Base-by-base conservation (phyloP, 2,888 invertebrate genomes). In the Coleophora deauratella region DNA sequence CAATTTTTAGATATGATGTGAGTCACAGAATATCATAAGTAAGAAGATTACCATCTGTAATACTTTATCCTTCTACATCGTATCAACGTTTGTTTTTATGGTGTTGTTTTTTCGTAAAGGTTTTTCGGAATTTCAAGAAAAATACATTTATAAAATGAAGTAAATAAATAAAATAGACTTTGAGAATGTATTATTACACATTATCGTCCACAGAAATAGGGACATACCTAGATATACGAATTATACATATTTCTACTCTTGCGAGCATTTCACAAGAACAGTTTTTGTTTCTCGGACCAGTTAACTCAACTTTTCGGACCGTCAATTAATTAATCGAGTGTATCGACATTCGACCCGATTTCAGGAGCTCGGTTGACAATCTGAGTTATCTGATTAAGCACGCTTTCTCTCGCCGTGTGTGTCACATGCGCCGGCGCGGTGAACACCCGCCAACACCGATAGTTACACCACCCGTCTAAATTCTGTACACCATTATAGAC, bases 341-440 rank as follows among this genome's bases (percentile, higher is more conserved):
- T 81, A 82, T 81, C 82, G 82, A 84, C 81, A 79, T 76, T 78
- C 79, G 84, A 82, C 82, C 85, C 79, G 79, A 79, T 82, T 85
- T 81, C 84, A 81, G 84, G 80, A 80, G 81, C 76, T 70, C 72
- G 76, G 80, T 84, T 84, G 85, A 84, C 84, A 82, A 84, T 81
- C 75, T 79, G 74, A 78, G 74, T 81, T 85, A 82, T 84, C 85
- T 84, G 84, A 85, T 85, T 75, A 79, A 84, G 76, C 79, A 79
- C 82, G 84, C 84, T 85, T 85, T 85, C 85, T 82, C 85, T 77
- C 63, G 64, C 59, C 52, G 52, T 57, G 66, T 70, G 71, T 71
- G 66, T 70, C 72, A 68, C 62, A 49, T 54, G 55, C 51, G 41
- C 44, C 39, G 38, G 36, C 35, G 34, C 39, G 34, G 44, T 41